phyloP scores from a whole-genome alignment of 2,888 invertebrate genomes.

The Cerceris rybyensis region DNA sequence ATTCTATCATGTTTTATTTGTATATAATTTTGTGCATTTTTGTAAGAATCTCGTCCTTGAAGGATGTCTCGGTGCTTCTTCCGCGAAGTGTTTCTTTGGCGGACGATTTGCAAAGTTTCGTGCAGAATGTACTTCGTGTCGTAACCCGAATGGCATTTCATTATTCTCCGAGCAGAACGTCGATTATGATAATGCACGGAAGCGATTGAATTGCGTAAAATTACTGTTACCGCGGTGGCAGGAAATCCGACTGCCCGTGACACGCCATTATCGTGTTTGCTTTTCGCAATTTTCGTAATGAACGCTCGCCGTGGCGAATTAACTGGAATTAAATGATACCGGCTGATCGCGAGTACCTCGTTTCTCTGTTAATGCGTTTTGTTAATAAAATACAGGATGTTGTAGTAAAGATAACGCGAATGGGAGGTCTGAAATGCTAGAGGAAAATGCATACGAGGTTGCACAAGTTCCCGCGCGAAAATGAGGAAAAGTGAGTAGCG shows the following conservation, averaged over 20 bases:
- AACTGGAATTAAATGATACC: neutral
- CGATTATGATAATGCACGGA: slow-evolving; percentile 48
- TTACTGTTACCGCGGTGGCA: slow-evolving; percentile 16
- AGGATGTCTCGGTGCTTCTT: neutral
- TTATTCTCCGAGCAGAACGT: slow-evolving; percentile 47
- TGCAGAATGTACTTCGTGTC: slow-evolving; percentile 18
- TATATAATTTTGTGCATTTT: neutral
- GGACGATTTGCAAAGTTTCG: slow-evolving; percentile 7
- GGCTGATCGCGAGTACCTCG: neutral
- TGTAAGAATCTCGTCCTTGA: neutral
- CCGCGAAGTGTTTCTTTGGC: neutral
- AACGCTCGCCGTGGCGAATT: neutral
- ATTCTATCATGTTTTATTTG: neutral
- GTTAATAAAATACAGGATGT: no score
- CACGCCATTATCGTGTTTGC: slow-evolving; percentile 14
- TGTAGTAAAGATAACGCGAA: no score
- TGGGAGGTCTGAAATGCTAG: no score
- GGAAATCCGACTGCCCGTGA: slow-evolving; percentile 19
- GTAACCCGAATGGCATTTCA: slow-evolving; percentile 41
- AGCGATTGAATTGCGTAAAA: slow-evolving; percentile 34
- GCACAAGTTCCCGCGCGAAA: no score
- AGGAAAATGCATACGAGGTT: no score
- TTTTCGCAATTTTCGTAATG: slow-evolving; percentile 5
- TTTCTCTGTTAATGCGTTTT: no score
- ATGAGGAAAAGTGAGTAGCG: no score